A percentile compares a stretch with the other conserved stretches of the same genome.
Evolutionary conservation across 2,113 vertebrate species (phyloP).

Genomic region (Climacteris rufus): DNA sequence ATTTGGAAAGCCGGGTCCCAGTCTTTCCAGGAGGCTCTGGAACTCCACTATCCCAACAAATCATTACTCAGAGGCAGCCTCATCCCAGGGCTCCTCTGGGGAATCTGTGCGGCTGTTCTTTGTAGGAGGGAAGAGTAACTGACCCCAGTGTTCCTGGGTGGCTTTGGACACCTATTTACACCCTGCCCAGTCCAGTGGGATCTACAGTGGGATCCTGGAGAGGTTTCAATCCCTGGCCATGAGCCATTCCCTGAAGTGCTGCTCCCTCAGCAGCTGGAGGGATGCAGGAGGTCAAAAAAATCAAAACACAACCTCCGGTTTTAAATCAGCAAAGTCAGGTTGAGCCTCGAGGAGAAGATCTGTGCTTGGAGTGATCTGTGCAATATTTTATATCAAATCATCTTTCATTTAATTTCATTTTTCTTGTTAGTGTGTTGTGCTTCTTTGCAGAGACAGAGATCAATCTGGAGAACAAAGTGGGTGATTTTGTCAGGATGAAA

Average conservation of each 20-base stretch:
- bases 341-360: background rate
- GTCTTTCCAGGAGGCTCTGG: background rate
- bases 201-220: background rate
- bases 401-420: background rate
- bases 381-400: background rate
- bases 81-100: background rate
- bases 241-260: background rate
- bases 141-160: background rate
- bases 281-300: background rate
- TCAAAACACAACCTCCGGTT: background rate
- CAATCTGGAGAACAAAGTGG: background rate
- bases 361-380: background rate
- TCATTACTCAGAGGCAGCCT: accelerated
- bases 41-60: background rate
- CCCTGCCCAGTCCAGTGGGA: background rate
- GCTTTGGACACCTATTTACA: background rate
- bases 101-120: background rate
- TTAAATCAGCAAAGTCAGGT: background rate
- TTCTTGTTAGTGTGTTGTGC: background rate
- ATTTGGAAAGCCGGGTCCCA: background rate
- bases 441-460: background rate
- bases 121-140: background rate
- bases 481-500: background rate
- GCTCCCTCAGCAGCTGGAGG: background rate
- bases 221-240: background rate